These are phyloP conservation scores for Discoglossus pictus DNA, from an alignment of 2,797 vertebrate species.

Conservation along the genomic window DNA sequence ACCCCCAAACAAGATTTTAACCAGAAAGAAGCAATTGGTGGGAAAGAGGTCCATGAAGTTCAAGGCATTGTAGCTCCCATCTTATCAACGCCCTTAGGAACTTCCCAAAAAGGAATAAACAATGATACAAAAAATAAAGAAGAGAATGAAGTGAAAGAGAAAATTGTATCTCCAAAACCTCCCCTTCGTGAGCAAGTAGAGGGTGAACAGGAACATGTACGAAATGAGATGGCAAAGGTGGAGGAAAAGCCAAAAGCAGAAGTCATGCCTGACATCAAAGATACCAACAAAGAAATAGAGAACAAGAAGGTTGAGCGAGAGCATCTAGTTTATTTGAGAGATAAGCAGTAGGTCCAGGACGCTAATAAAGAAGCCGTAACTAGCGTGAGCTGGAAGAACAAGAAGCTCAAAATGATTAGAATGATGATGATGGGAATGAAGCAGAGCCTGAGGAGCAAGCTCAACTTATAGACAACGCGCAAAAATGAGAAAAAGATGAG, in stretches of 20 bases:
- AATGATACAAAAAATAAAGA: conserved; percentile 51
- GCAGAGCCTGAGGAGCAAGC: conserved; percentile 90
- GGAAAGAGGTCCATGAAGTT: not conserved
- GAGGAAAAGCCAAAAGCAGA: conserved; percentile 13
- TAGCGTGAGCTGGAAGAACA: conserved; percentile 55
- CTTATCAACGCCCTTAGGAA: not conserved
- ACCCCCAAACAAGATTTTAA: conserved; percentile 8
- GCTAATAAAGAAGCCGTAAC: conserved; percentile 2
- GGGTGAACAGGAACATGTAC: conserved; percentile 8
- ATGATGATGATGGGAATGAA: conserved; percentile 86
- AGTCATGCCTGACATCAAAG: not conserved
- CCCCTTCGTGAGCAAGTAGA: conserved; percentile 22
- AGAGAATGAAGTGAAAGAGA: conserved; percentile 28
- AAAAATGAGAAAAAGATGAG: conserved; percentile 56
- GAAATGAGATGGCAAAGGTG: not conserved
- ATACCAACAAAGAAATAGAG: conserved; percentile 49
- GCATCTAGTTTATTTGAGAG: conserved; percentile 57
- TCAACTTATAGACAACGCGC: conserved; percentile 75
- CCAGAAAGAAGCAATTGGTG: not conserved
- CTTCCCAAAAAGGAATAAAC: not conserved
- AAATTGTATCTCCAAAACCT: not conserved
- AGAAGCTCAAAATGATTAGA: conserved; percentile 76
- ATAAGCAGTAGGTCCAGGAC: conserved; percentile 48
- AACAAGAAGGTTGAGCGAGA: conserved; percentile 63
- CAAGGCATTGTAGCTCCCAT: not conserved